Percentiles rank a stretch among this genome's conserved stretches.
Conservation (phyloP, 2,888 invertebrate genomes). For the Electrophaes corylata region DNA sequence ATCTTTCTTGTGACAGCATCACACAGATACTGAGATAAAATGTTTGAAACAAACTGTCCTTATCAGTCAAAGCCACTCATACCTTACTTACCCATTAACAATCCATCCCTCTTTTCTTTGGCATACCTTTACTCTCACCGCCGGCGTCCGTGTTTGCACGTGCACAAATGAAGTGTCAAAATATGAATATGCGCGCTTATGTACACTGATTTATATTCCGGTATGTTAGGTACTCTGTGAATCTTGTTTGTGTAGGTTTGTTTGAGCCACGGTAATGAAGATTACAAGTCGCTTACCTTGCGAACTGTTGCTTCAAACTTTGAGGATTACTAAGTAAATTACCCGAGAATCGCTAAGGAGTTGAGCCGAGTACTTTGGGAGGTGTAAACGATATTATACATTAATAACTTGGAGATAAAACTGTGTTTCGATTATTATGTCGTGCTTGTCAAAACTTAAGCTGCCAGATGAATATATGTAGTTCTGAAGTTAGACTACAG, state of each 20-base stretch:
- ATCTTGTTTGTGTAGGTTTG: slow-evolving; percentile 15
- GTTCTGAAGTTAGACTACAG: background rate
- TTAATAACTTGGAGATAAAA: slow-evolving; percentile 12
- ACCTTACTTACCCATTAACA: no score
- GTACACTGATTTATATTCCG: background rate
- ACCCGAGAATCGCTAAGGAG: slow-evolving; percentile 11
- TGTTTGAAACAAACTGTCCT: no score
- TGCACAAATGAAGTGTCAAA: no score
- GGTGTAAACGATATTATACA: slow-evolving; percentile 10
- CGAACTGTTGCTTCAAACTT: slow-evolving; percentile 44
- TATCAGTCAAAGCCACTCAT: no score
- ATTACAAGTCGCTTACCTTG: slow-evolving; percentile 35
- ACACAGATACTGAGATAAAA: no score
- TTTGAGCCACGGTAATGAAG: slow-evolving; percentile 13
- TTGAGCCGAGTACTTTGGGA: slow-evolving; percentile 3
- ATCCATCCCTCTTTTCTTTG: no score
- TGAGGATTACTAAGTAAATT: slow-evolving; percentile 21
- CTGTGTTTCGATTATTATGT: background rate
- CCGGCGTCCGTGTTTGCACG: no score
- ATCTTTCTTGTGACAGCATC: no score
- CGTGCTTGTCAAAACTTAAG: background rate
- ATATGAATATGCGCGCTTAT: no score
- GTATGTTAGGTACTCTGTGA: background rate
- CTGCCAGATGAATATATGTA: background rate
- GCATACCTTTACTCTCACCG: no score